These are phyloP conservation scores for Rynchops niger DNA, from an alignment of 2,113 vertebrate genomes.

Conservation along the genomic window DNA sequence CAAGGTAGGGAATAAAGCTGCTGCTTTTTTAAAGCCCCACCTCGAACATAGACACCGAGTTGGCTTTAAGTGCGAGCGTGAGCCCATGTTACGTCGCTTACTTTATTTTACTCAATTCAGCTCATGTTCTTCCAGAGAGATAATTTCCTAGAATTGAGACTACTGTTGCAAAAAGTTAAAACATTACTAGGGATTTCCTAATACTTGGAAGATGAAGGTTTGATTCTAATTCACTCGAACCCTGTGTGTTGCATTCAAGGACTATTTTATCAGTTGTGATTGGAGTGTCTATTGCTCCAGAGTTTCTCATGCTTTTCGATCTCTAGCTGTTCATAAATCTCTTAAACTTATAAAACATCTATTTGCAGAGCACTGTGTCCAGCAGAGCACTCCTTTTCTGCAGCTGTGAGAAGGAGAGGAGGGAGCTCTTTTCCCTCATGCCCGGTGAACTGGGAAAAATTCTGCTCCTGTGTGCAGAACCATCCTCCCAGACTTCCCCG, in stretches of 20 bases:
- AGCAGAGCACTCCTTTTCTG: background rate
- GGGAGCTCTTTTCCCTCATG: rapidly evolving
- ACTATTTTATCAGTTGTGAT: background rate
- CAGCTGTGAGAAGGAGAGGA: background rate
- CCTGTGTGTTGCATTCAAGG: rapidly evolving
- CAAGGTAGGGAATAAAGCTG: background rate
- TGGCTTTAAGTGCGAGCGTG: background rate
- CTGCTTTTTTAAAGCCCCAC: background rate
- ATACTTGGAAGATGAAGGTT: background rate
- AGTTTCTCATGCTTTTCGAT: background rate
- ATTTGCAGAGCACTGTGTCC: background rate
- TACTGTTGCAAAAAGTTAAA: background rate
- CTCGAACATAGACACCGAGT: background rate
- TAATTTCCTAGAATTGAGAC: background rate
- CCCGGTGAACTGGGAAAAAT: background rate
- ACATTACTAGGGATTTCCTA: background rate
- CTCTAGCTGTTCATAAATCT: background rate
- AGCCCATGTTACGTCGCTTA: rapidly evolving
- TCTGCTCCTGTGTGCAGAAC: background rate
- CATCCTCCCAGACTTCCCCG: background rate
- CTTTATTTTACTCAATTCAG: background rate
- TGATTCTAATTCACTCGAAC: background rate
- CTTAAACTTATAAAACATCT: background rate
- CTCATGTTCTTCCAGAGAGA: background rate
- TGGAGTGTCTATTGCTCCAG: background rate